Percentiles rank a stretch among this genome's conserved stretches.
Evolutionary conservation across 2,888 invertebrate genomes (phyloP).

Genomic region (Pyrgus malvae): DNA sequence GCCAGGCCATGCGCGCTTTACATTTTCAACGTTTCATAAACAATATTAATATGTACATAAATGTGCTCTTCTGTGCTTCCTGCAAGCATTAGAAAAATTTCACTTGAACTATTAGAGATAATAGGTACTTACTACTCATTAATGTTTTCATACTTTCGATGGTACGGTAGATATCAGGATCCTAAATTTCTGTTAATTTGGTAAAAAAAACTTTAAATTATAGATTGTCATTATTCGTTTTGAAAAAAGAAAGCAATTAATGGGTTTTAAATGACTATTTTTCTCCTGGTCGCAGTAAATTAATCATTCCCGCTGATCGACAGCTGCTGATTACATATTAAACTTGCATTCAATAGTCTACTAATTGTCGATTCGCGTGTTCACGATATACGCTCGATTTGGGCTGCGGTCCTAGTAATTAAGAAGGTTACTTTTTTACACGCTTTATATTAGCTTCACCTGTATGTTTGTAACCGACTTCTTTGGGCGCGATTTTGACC

Average conservation of each 20-base stretch:
- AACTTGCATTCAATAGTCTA: conserved; percentile 63
- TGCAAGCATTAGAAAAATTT: too few relatives aligned
- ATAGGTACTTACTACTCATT: neutral
- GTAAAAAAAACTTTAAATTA: neutral
- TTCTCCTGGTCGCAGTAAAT: conserved; percentile 36
- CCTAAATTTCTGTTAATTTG: neutral
- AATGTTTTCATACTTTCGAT: neutral
- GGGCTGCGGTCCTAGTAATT: conserved; percentile 3
- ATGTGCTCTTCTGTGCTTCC: too few relatives aligned
- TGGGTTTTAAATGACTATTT: conserved; percentile 21
- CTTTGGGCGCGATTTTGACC: too few relatives aligned
- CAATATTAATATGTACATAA: too few relatives aligned
- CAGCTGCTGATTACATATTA: conserved; percentile 61
- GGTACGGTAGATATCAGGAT: neutral
- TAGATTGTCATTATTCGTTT: conserved; percentile 6
- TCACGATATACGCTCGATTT: conserved; percentile 17
- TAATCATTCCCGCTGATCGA: conserved; percentile 59
- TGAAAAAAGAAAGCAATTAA: conserved; percentile 23
- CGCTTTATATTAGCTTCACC: too few relatives aligned
- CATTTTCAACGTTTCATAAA: too few relatives aligned
- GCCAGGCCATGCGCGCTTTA: too few relatives aligned
- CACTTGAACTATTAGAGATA: too few relatives aligned
- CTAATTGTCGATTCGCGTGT: conserved; percentile 66
- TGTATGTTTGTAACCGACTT: too few relatives aligned
- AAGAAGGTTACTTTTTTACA: neutral